Evolutionary conservation across 2,888 invertebrate species (phyloP), one percentile per base, ranked within the genome.

Genomic region (Apocheima hispidaria): DNA sequence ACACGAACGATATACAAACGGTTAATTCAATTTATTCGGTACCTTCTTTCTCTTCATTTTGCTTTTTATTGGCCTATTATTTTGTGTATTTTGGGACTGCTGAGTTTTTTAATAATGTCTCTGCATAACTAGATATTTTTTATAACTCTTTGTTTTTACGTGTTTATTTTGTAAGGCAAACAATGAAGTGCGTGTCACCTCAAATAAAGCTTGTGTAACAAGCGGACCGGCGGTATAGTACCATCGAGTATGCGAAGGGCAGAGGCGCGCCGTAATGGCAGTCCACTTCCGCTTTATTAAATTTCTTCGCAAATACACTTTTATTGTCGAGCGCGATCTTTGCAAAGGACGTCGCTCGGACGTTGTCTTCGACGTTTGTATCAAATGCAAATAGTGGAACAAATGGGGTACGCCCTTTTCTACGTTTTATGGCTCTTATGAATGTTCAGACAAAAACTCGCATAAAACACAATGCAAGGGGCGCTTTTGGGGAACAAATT

Each of bases 221-320:
- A 66, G 60, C 43, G n/a, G 20, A 40, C 41, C 46, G 38, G 50
- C 26, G 14, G 53, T 60, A 70, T 59, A 57, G 51, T 57, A 48
- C 41, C 60, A 54, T 46, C 59, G 66, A 60, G 44, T 71, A 66
- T 74, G 66, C 68, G 69, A 73, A 77, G 70, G 72, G 73, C 68
- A 73, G 78, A 82, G 84, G 83, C 77, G 79, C 75, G 79, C 78
- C 83, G 78, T 88, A 88, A 89, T 86, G 79, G 84, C 81, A 80
- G 83, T 86, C 88, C 88, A 87, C 88, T 92, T 92, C 91, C 90
- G 90, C 92, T 86, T 92, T 92, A 92, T 92, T 92, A 92, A 92
- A 92, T 92, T 92, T 92, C 92, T 91, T 90, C 83, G 90, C 92
- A 92, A 92, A 92, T 88, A 92, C 87, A 88, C 84, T 91, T 92